Evolutionary conservation across 2,113 vertebrate genomes (phyloP).

Genomic region (Sitta europaea): DNA sequence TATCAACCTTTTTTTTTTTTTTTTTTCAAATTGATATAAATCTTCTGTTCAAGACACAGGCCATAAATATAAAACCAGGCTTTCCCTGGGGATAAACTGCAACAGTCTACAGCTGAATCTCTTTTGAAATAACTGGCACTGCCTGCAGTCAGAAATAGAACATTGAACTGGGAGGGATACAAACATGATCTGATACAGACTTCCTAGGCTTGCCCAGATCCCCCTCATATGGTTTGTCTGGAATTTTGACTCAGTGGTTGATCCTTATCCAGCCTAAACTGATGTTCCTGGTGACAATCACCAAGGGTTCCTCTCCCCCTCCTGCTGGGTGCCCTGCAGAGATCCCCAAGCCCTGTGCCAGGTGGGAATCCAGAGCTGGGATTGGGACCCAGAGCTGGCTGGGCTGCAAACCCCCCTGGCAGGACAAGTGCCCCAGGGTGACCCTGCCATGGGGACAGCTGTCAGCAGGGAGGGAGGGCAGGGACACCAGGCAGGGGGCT

Average conservation of each 20-base stretch:
- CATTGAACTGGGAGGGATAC: neutral
- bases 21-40: slow-evolving; percentile 10
- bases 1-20: neutral
- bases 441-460: neutral
- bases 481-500: neutral
- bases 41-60: neutral
- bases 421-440: accelerated
- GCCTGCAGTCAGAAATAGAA: slow-evolving; percentile 26
- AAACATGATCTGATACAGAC: neutral
- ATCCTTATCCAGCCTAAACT: neutral
- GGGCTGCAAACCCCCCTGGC: neutral
- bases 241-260: neutral
- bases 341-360: neutral
- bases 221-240: neutral
- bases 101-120: neutral
- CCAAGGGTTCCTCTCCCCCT: neutral
- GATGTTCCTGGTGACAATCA: neutral
- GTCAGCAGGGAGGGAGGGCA: neutral
- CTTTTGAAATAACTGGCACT: slow-evolving; percentile 29
- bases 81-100: slow-evolving; percentile 8
- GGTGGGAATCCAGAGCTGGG: neutral
- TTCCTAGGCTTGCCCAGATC: neutral
- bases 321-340: neutral
- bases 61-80: slow-evolving; percentile 17
- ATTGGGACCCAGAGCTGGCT: neutral